phyloP scores from a whole-genome alignment of 35 echinoderm and acorn worm species.

The Chiridota heheva region DNA sequence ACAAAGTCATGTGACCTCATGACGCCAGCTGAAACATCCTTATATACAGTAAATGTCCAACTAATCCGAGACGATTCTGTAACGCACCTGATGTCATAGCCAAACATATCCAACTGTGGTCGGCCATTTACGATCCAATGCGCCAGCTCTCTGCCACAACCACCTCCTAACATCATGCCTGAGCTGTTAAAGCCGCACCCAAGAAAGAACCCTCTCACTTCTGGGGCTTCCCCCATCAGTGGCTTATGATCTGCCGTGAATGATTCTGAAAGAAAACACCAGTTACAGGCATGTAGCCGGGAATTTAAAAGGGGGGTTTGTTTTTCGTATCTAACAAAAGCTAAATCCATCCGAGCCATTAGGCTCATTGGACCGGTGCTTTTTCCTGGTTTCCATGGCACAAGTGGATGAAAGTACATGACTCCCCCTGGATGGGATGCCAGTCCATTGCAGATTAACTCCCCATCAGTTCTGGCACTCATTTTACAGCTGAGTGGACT shows the following conservation, averaged over 20 bases:
- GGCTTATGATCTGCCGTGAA: constrained; percentile 91
- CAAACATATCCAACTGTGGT: constrained; percentile 86
- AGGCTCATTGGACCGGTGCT: too few relatives aligned
- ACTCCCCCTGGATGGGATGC: too few relatives aligned
- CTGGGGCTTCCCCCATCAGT: constrained; percentile 78
- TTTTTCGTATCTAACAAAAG: too few relatives aligned
- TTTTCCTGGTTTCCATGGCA: too few relatives aligned
- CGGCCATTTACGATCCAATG: constrained; percentile 84
- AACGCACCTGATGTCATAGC: constrained; percentile 93
- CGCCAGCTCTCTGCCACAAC: constrained; percentile 73
- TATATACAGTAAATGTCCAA: neutral
- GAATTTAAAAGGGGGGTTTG: too few relatives aligned
- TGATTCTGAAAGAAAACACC: constrained; percentile 49
- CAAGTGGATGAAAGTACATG: too few relatives aligned
- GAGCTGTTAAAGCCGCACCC: constrained; percentile 84
- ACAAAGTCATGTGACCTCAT: too few relatives aligned
- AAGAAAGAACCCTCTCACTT: constrained; percentile 82
- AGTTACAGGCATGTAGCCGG: neutral
- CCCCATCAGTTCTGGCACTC: too few relatives aligned
- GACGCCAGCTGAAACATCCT: too few relatives aligned
- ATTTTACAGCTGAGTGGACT: too few relatives aligned
- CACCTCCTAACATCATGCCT: constrained; percentile 91
- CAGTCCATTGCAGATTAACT: too few relatives aligned
- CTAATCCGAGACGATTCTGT: neutral
- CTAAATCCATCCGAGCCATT: too few relatives aligned